phyloP scores from a whole-genome alignment of 2,888 invertebrate genomes.

The Acrocera orbiculus region DNA sequence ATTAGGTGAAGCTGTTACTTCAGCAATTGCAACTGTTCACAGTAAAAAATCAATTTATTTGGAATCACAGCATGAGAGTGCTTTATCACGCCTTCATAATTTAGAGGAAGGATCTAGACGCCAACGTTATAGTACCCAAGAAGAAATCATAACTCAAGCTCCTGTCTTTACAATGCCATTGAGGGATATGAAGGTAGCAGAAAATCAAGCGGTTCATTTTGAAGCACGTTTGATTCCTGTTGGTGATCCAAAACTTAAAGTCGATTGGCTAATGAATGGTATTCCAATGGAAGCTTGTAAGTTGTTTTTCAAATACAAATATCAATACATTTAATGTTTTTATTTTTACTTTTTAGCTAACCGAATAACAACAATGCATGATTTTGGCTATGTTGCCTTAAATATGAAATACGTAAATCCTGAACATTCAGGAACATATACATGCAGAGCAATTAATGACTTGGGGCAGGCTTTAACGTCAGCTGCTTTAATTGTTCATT shows the following conservation, averaged over 20 bases:
- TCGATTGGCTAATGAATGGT: conserved; percentile 87
- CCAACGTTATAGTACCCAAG: conserved; percentile 53
- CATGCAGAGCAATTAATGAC: conserved; percentile 81
- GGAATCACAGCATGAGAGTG: conserved; percentile 78
- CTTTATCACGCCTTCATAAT: conserved; percentile 60
- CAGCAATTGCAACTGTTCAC: conserved; percentile 68
- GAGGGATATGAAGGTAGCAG: conserved; percentile 66
- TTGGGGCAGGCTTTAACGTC: conserved; percentile 91
- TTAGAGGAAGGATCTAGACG: conserved; percentile 64
- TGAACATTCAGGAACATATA: conserved; percentile 93
- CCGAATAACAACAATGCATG: conserved; percentile 85
- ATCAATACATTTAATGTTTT: neutral
- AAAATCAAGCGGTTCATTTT: conserved; percentile 86
- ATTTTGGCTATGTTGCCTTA: conserved; percentile 92
- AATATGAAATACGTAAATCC: conserved; percentile 90
- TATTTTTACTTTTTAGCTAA: too few species aligned
- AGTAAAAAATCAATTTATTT: conserved; percentile 70
- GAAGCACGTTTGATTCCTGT: conserved; percentile 88
- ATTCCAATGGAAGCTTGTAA: conserved; percentile 79
- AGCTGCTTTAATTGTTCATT: conserved; percentile 71
- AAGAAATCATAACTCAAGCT: conserved; percentile 67
- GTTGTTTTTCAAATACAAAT: conserved; percentile 43
- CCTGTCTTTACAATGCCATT: conserved; percentile 87
- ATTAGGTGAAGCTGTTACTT: conserved; percentile 82
- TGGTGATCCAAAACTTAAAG: conserved; percentile 78